Base-by-base conservation (phyloP, 2,797 vertebrate genomes). In the Sebastes baramenuke region DNA sequence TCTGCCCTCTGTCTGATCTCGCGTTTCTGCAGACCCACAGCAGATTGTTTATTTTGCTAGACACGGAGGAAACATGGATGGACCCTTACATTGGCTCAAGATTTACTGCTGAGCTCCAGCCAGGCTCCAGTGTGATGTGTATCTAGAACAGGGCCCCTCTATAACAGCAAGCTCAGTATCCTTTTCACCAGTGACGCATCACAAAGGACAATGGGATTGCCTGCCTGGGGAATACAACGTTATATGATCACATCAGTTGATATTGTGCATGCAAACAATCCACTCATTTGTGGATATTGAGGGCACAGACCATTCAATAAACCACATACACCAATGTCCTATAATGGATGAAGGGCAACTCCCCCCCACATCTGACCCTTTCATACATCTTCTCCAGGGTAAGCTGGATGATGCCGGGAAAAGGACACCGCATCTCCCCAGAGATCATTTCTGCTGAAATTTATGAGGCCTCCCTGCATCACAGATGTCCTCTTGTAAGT, bases 41-140 rank as follows among this genome's bases (percentile, higher is more conserved):
- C 97, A 95, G 92, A 96, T 89, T 97, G 96, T 97, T 98, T 97
- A 96, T 95, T 79, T 96, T 96, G 92, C 94, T 86, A 87, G 92
- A 92, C 88, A 80, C 75, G 81, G 87, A 87, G 91, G 85, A 92
- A 92, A 88, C 90, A 82, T 65, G 87, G 89, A 84, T 91, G 90
- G 87, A 86, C 91, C 84, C 70, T 80, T 92, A 52, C 92, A 88
- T 87, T 93, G 93, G 87, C 74, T 90, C 83, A 89, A 93, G 93
- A 94, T 95, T 95, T 94, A 93, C 87, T 86, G 81, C 76, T 81
- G 74, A 77, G 76, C 90, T 93, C 81, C 75, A 82, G 75, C 77
- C 80, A 72, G 91, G 88, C 82, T 88, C 84, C 81, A 88, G 83
- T 84, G 75, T 77, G 77, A 83, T 82, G 75, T 75, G 70, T 52